These are phyloP conservation scores for Wasmannia auropunctata DNA, from an alignment of 1,140 invertebrate genomes.

Conservation along the genomic window DNA sequence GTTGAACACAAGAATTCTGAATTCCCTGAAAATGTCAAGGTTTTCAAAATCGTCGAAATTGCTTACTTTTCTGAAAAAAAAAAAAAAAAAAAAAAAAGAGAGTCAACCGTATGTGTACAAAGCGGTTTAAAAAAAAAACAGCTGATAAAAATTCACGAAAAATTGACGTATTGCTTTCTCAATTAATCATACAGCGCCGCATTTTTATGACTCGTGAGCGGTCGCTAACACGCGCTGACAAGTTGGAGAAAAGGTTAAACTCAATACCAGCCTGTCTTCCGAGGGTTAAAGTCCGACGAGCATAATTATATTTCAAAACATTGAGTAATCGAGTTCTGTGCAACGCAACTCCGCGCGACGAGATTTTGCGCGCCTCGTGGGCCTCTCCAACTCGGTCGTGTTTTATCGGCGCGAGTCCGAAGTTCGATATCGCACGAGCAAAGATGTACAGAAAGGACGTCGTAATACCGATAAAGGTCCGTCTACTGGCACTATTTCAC, in stretches of 20 bases:
- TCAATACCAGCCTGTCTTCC: not conserved
- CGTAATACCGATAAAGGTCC: constrained; percentile 24
- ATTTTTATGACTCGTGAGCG: not conserved
- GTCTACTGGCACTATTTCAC: constrained; percentile 18
- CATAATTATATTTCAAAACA: constrained; percentile 8
- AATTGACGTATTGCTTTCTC: not conserved
- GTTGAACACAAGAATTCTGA: too few species aligned
- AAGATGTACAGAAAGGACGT: constrained; percentile 4
- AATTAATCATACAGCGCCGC: not conserved
- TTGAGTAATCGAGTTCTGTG: not conserved
- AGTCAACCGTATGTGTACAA: not conserved
- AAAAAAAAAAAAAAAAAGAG: too few species aligned
- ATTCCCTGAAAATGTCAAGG: not conserved
- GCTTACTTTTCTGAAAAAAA: not conserved
- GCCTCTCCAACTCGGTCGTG: not conserved
- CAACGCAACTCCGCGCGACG: not conserved
- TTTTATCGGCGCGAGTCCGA: constrained; percentile 26
- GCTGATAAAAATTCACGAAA: not conserved
- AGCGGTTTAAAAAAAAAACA: not conserved
- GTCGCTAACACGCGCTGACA: not conserved
- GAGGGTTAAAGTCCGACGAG: constrained; percentile 1
- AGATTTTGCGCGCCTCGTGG: not conserved
- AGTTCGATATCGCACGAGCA: not conserved
- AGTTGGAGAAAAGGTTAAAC: not conserved
- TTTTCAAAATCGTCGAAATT: not conserved